Evolutionary conservation across 2,113 vertebrate species (phyloP).

Genomic region (Thinocorus orbignyianus): DNA sequence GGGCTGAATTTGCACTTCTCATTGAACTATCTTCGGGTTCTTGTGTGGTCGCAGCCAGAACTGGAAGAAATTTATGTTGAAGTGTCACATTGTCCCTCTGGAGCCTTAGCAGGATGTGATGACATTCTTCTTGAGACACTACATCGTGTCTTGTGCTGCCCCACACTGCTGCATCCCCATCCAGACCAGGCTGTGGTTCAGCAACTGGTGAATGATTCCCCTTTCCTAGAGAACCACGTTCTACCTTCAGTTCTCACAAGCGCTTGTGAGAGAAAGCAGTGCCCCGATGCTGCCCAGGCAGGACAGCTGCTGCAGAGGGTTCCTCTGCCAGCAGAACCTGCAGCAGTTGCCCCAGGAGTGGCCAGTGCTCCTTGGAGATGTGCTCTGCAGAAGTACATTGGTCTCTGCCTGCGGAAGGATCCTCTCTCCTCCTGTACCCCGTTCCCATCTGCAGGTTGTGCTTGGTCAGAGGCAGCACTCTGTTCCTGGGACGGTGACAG

Average conservation of each 20-base stretch:
- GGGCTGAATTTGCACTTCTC: neutral
- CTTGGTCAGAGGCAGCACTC: rapidly evolving
- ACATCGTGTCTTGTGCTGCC: neutral
- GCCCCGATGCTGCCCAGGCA: neutral
- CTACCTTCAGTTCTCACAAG: neutral
- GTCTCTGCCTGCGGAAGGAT: neutral
- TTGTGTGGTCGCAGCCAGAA: neutral
- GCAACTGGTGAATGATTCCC: neutral
- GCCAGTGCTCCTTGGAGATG: neutral
- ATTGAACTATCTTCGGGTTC: neutral
- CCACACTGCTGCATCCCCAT: neutral
- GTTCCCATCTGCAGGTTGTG: neutral
- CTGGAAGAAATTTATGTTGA: neutral
- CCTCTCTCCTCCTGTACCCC: neutral
- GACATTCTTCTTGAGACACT: neutral
- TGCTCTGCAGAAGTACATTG: neutral
- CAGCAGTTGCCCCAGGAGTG: neutral
- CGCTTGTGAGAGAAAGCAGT: neutral
- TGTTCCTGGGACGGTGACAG: rapidly evolving
- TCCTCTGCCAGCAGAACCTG: neutral
- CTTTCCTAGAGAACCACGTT: neutral
- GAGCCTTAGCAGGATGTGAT: neutral
- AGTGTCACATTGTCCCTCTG: neutral
- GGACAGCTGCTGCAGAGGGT: neutral
- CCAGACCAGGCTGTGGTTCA: neutral